phyloP scores from a whole-genome alignment of 2,113 vertebrate genomes.

The Notiomystis cincta region DNA sequence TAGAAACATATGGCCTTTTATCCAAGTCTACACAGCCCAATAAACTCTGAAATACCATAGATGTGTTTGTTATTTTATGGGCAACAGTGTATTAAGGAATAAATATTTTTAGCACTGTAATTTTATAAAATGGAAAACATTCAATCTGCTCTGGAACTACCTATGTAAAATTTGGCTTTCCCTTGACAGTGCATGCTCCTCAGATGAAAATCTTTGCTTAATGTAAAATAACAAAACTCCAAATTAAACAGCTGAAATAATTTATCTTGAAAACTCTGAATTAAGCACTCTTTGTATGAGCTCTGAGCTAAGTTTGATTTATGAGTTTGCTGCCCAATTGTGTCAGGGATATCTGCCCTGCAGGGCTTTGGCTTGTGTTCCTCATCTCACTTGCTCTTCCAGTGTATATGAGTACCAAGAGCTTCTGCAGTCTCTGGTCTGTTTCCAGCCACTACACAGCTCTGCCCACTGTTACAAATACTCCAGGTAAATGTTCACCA shows the following conservation, averaged over 20 bases:
- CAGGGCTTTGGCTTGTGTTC: background rate
- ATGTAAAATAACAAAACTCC: slow-evolving; percentile 39
- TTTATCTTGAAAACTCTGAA: slow-evolving; percentile 52
- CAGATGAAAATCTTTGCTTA: background rate
- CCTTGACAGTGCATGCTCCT: background rate
- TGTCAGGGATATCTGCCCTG: slow-evolving; percentile 19
- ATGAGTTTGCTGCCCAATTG: background rate
- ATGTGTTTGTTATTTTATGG: slow-evolving; percentile 24
- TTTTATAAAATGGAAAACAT: slow-evolving; percentile 18
- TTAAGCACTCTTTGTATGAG: background rate
- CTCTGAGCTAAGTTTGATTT: slow-evolving; percentile 51
- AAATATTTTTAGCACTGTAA: background rate
- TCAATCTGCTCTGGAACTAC: background rate
- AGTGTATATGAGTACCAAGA: background rate
- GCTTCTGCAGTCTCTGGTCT: background rate
- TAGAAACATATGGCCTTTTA: slow-evolving; percentile 36
- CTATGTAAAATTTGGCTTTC: background rate
- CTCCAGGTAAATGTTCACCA: background rate
- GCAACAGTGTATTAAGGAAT: background rate
- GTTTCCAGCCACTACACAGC: background rate
- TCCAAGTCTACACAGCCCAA: background rate
- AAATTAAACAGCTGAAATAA: slow-evolving; percentile 40
- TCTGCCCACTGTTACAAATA: slow-evolving; percentile 23
- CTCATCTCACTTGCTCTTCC: background rate
- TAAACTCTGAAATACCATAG: slow-evolving; percentile 31